phyloP scores from a whole-genome alignment of 2,113 vertebrate species.

The Rhabdomys dilectus region DNA sequence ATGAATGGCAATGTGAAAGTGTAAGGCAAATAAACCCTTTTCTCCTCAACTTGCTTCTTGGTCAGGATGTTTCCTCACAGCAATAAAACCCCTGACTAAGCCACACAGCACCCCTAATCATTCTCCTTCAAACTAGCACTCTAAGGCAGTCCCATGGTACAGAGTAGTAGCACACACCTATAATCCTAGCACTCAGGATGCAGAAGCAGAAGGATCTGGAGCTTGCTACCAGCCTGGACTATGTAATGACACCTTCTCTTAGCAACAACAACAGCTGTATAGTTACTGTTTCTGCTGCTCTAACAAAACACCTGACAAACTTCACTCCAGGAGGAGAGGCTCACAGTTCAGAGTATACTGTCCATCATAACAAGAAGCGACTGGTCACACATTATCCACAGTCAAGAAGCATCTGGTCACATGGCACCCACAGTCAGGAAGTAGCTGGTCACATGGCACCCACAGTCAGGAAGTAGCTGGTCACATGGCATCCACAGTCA shows the following conservation, averaged over 20 bases:
- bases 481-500: too few relatives aligned
- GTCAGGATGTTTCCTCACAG: too few relatives aligned
- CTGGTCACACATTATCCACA: neutral
- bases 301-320: neutral
- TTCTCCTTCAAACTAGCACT: neutral
- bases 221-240: neutral
- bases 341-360: neutral
- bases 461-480: neutral
- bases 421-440: neutral
- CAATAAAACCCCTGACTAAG: too few relatives aligned
- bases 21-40: too few relatives aligned
- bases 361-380: neutral
- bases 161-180: neutral
- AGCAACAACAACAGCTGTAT: neutral
- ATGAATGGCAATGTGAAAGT: too few relatives aligned
- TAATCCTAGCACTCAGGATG: neutral
- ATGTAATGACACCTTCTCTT: neutral
- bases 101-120: neutral
- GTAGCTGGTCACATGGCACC: neutral
- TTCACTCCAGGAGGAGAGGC: neutral
- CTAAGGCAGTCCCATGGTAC: neutral
- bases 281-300: neutral
- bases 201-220: neutral
- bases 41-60: too few relatives aligned
- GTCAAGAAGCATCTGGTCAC: neutral